Evolutionary conservation across 2,797 vertebrate species (phyloP).

Genomic region (Mallotus villosus): DNA sequence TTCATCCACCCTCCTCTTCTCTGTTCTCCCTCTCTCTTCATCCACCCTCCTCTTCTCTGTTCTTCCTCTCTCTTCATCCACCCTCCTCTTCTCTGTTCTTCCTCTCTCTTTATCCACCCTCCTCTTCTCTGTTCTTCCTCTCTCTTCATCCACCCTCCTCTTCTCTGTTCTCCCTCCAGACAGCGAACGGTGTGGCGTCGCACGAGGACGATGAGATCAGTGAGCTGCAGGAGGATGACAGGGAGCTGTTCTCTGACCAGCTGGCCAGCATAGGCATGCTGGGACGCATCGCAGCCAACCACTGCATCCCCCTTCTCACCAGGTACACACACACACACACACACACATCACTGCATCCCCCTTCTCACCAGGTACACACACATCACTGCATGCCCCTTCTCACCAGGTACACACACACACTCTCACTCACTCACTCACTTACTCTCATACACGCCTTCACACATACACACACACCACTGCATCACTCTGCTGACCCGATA

Average conservation of each 20-base stretch:
- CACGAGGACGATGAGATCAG: constrained; percentile 98
- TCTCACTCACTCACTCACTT: no score
- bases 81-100: background rate
- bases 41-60: background rate
- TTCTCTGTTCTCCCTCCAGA: constrained; percentile 71
- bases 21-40: background rate
- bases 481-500: no score
- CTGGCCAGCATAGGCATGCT: constrained; percentile 95
- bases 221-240: constrained; percentile 96
- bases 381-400: constrained; percentile 95
- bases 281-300: constrained; percentile 93
- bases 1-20: background rate
- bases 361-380: constrained; percentile 86
- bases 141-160: background rate
- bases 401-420: constrained; percentile 76
- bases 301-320: constrained; percentile 97
- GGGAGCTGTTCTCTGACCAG: constrained; percentile 97
- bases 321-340: constrained; percentile 71
- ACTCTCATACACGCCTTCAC: no score
- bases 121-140: background rate
- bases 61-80: background rate
- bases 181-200: constrained; percentile 91
- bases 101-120: background rate
- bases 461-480: background rate
- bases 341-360: constrained; percentile 86